Percentiles rank a stretch among this genome's conserved stretches.
Evolutionary conservation across 2,113 vertebrate species (phyloP).

Genomic region (Ptilorrhoa leucosticta): DNA sequence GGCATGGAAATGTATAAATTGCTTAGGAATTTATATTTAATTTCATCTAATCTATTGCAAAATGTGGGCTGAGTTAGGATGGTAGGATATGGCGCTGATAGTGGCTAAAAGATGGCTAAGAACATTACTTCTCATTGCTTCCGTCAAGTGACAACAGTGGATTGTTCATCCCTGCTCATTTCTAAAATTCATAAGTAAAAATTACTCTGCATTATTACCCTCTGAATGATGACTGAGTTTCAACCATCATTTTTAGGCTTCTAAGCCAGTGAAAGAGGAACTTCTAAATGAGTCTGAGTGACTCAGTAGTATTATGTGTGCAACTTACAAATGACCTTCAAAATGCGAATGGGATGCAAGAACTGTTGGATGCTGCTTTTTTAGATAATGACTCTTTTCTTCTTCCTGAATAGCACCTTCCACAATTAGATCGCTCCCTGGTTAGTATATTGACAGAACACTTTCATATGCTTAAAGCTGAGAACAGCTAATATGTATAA

Average conservation of each 20-base stretch:
- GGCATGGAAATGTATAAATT: background rate
- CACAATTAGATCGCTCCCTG: background rate
- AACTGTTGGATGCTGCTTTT: background rate
- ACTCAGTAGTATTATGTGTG: background rate
- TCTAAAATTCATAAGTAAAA: background rate
- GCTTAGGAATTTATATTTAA: background rate
- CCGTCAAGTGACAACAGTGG: background rate
- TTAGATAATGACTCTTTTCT: background rate
- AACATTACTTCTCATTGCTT: background rate
- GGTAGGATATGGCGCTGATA: background rate
- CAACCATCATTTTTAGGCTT: background rate
- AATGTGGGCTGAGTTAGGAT: background rate
- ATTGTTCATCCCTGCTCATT: background rate
- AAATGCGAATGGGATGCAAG: background rate
- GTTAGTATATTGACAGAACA: background rate
- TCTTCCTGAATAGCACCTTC: background rate
- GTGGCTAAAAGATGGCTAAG: background rate
- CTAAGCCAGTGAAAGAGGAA: background rate
- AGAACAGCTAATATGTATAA: background rate
- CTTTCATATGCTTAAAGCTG: conserved; percentile 10
- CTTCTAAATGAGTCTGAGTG: background rate
- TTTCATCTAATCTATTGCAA: background rate
- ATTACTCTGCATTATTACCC: background rate
- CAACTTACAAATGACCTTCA: background rate
- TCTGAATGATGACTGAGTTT: background rate